Percentiles rank a stretch among this genome's conserved stretches.
phyloP scores from a whole-genome alignment of 2,888 invertebrate species.

The Polyploca ridens region DNA sequence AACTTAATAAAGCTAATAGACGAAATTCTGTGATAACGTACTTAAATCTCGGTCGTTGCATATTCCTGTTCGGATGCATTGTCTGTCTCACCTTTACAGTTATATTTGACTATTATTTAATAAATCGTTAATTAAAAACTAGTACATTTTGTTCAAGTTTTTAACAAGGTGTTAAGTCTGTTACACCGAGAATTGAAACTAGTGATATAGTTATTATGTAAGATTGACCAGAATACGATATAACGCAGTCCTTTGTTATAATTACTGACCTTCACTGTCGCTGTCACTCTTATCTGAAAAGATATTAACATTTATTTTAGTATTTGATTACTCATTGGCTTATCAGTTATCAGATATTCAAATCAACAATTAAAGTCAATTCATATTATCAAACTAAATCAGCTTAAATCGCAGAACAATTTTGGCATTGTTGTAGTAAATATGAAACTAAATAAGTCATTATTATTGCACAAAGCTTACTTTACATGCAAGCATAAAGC shows the following conservation, averaged over 20 bases:
- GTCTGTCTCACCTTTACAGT: conserved; percentile 3
- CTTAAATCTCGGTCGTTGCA: conserved; percentile 36
- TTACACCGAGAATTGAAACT: conserved; percentile 69
- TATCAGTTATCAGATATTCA: neutral
- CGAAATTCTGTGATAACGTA: conserved; percentile 56
- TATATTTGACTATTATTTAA: conserved; percentile 10
- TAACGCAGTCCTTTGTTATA: conserved; percentile 62
- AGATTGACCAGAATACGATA: conserved; percentile 83
- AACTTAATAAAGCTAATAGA: conserved; percentile 73
- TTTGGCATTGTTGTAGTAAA: no score
- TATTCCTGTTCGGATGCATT: conserved; percentile 15
- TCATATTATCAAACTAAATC: neutral
- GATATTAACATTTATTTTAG: conserved; percentile 28
- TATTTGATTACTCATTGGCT: conserved; percentile 29
- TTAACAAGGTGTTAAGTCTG: conserved; percentile 13
- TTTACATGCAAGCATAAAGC: conserved; percentile 23
- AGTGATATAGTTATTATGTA: conserved; percentile 75
- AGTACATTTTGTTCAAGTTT: neutral
- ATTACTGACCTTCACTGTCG: conserved; percentile 96
- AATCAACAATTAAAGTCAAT: neutral
- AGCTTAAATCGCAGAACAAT: no score
- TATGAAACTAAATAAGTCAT: neutral
- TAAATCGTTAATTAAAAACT: neutral
- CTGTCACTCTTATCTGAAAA: conserved; percentile 96
- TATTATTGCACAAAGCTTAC: neutral